Evolutionary conservation across 2,888 invertebrate species (phyloP), one percentile per base, ranked within the genome.

Genomic region (Drosophila setosimentum): DNA sequence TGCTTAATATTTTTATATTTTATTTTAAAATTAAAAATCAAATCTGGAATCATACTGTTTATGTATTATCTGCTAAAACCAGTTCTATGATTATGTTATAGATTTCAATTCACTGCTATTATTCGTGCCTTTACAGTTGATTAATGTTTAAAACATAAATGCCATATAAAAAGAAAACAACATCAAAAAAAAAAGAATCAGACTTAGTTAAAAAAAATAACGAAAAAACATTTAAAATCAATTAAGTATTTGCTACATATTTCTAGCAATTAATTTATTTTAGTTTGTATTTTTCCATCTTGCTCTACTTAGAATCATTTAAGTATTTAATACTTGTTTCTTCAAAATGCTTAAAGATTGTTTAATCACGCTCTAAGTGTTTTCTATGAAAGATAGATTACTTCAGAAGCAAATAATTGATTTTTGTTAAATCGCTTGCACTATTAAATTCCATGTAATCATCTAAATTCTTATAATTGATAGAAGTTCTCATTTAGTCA

Each of bases 401-500:
- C 7, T 24, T 16, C 16, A 8, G 8, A 13, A 10, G 24, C 27
- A 24, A 45, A 11, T 13, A 35, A 2, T 35, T 16, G 18, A 10
- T 24, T 48, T 16, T 16, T 2, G 5, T 6, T 6, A n/a, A 18
- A 6, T 29, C 29, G 21, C 8, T 30, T 30, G 57, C 16, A 29
- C 13, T 16, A n/a, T 30, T 10, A 30, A 37, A 18, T 57, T 50
- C n/a, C 3, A 27, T 33, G 29, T 7, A 27, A 58, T 29, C 37
- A 51, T 37, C 21, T 8, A 68, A 59, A 21, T 45, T 62, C 21
- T 18, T 50, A 49, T 61, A 62, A 58, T 66, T 69, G 72, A 59
- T 59, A 54, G 8, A 54, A 59, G 42, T 66, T 65, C 30, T 40
- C 50, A 59, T 50, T 72, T 33, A 49, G 58, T 63, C 73, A 80